Conservation (phyloP, 2,888 invertebrate species). For the Graphium colonna region DNA sequence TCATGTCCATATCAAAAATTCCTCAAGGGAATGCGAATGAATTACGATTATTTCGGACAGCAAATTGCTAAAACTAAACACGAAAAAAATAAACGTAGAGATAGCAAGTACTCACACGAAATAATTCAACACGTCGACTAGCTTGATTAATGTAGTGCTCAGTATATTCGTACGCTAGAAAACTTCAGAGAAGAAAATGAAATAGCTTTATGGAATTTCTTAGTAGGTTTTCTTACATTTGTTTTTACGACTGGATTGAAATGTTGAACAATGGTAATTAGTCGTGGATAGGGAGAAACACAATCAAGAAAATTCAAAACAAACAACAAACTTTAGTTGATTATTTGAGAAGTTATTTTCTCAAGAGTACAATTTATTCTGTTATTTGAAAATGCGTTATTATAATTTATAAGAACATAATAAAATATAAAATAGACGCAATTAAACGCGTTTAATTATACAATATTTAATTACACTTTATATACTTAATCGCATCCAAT, state of each 20-base stretch:
- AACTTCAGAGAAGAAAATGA: neutral
- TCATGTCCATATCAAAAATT: slow-evolving; percentile 12
- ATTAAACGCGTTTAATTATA: too few species aligned
- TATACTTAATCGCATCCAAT: too few species aligned
- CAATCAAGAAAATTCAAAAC: neutral
- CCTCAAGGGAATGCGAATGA: slow-evolving; percentile 13
- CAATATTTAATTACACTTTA: too few species aligned
- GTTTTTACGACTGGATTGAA: neutral
- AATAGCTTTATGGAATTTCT: neutral
- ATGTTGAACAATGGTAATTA: neutral
- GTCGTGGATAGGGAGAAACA: slow-evolving; percentile 5
- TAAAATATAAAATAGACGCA: too few species aligned
- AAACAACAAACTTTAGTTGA: neutral
- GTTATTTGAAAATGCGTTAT: too few species aligned
- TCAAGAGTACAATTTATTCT: too few species aligned
- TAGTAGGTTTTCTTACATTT: neutral
- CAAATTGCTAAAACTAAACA: slow-evolving; percentile 4
- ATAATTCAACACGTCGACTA: slow-evolving; percentile 1
- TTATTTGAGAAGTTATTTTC: too few species aligned
- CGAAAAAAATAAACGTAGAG: slow-evolving; percentile 1
- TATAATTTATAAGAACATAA: too few species aligned
- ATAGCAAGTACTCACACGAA: slow-evolving; percentile 1
- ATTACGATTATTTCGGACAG: slow-evolving; percentile 1
- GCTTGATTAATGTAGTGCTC: slow-evolving; percentile 7
- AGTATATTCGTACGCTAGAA: neutral